Base-by-base conservation (phyloP, 1,140 invertebrate genomes). In the Drosophila leontia region DNA sequence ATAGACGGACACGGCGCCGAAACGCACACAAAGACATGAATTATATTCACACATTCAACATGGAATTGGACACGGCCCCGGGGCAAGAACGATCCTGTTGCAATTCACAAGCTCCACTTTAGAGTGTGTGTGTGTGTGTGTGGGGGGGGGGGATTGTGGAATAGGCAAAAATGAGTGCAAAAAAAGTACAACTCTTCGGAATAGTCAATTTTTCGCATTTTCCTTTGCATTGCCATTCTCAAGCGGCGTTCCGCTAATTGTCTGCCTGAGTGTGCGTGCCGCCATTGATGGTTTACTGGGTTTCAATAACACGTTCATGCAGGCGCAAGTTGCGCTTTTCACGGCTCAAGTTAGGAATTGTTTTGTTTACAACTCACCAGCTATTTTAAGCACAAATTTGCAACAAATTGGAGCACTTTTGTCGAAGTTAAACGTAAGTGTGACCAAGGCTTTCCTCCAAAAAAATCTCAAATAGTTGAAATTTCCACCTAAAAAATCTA, bases 241-340 rank as follows among this genome's bases (percentile, higher is more conserved):
- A 26, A 56, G 53, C 35, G 53, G 19, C 53, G 53, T 56, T 56
- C 53, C 8, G 34, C 53, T n/a, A 17, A 50, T 51, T 51, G 5
- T 17, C 51, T 53, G 51, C 17, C 3, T 1, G 7, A 8, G 4
- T 13, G 3, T 15, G 17, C 34, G 7, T 9, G 2, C 7, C 7
- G 34, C 0, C 6, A 1, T 12, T 19, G 6, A 0, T 7, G 32
- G 2, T 32, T 1, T 8, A 3, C n/a, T 1, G 1, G 1, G 0
- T 11, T 15, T 9, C 23, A 23, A 15, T 15, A 37, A 1, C 2
- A 19, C 17, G 5, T 9, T 13, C 0, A 53, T 8, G 17, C 17
- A 6, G 3, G 0, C 17, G 17, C 17, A 35, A 19, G 6, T 6
- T 19, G 4, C 51, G 9, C 34, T 9, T 55, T 15, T 15, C 7